Evolutionary conservation across 2,113 vertebrate genomes (phyloP), one percentile per base, ranked within the genome.

Genomic region (Macquaria ambigua): DNA sequence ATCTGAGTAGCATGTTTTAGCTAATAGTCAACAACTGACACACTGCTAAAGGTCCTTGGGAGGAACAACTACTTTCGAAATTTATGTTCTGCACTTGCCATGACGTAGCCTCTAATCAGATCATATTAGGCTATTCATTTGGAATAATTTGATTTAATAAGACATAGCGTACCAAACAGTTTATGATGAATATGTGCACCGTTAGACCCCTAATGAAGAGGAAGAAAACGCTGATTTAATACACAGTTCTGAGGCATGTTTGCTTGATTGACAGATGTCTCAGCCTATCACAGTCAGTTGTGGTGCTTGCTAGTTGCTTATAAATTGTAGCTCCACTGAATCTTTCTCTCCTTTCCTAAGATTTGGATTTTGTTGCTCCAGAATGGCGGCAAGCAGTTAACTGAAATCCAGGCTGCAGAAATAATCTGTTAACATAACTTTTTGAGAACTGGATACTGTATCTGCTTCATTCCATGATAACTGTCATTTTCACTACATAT

Each of bases 231-330:
- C 20, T 53, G 16, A 18, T 18, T 50, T 50, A 43, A 43, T n/a
- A 31, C 6, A 21, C 6, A 21, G 34, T 5, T 73, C 34, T 21
- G 52, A 46, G 43, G 21, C 9, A 12, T 23, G 25, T 48, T 43
- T 12, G 9, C 23, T 77, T 48, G 3, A 31, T 23, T 75, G 53
- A 79, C 70, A 58, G 74, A 62, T 56, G 48, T 21, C 12, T 70
- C 23, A 41, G 39, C 39, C 21, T 52, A 34, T 82, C 53, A 37
- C 41, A 8, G 25, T 46, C 46, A 21, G 6, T 18, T n/a, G 3
- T 41, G 18, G 9, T 56, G 18, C 58, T 58, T 52, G 12, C 39
- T 21, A 6, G 34, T 52, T 16, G 31, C 20, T 66, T 56, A 50
- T 21, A 59, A 59, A 62, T 14, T 43, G 8, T 16, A 18, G 12